A percentile compares a stretch with the other conserved stretches of the same genome.
Evolutionary conservation across 1,140 invertebrate species (phyloP).

Genomic region (Caenorhabditis brenneri): DNA sequence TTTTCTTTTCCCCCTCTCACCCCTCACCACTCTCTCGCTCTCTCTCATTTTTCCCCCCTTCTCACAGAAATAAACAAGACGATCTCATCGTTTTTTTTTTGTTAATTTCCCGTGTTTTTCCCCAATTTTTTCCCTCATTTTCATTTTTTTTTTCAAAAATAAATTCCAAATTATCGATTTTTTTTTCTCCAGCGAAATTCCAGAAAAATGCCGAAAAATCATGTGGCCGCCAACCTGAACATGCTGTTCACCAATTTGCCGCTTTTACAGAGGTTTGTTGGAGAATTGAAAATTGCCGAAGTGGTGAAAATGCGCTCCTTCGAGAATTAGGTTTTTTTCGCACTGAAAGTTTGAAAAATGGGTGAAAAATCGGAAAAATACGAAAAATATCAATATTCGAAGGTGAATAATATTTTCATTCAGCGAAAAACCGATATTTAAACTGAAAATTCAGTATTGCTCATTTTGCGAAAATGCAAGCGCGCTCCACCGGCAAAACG

Average conservation of each 20-base stretch:
- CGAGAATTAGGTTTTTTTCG: neutral
- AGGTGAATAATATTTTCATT: too few relatives aligned
- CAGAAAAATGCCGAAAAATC: conserved; percentile 1
- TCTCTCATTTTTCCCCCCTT: neutral
- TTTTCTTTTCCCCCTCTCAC: neutral
- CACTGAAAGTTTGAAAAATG: too few relatives aligned
- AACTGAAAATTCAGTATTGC: too few relatives aligned
- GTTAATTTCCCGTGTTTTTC: neutral
- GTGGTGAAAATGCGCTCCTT: too few relatives aligned
- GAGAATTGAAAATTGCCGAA: neutral
- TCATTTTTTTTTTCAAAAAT: neutral
- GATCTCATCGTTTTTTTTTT: neutral
- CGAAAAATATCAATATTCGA: too few relatives aligned
- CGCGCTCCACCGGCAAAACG: too few relatives aligned
- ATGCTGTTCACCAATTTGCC: conserved; percentile 44
- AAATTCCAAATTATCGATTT: neutral
- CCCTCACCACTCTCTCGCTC: neutral
- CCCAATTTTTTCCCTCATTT: too few relatives aligned
- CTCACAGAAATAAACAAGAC: neutral
- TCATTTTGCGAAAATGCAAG: too few relatives aligned
- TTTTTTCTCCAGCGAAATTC: neutral
- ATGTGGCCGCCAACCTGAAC: conserved; percentile 43
- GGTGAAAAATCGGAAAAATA: too few relatives aligned
- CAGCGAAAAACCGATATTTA: too few relatives aligned
- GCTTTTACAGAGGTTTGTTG: neutral